Base-by-base conservation (phyloP, 1,140 invertebrate species). In the Heliconius congener region DNA sequence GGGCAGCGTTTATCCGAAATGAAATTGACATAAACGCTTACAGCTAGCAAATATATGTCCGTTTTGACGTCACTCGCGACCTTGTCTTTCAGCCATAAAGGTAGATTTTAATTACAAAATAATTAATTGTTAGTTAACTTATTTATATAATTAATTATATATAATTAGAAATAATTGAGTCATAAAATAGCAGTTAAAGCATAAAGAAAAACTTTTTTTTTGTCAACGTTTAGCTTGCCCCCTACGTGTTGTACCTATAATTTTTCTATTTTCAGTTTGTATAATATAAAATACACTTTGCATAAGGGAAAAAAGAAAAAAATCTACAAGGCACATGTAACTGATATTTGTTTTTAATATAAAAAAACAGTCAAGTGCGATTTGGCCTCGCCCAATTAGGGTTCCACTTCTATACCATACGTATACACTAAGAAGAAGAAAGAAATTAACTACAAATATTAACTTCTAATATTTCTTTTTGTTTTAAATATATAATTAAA, bases 21-120 rank as follows among this genome's bases (percentile, higher is more conserved):
- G 75, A 77, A 81, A 81, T 81, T 81, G 79, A 81, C 79, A 81
- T 81, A 79, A 82, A 73, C 76, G 80, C 66, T 82, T 80, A 84
- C 79, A 81, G 81, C 86, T 81, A 79, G 81, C 82, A 55, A 81
- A 82, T 80, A 82, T 85, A 85, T 84, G 83, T 82, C 81, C 84
- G 82, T 82, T 81, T 80, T 89, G 87, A 90, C 90, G 89, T 90
- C 87, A 87, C 74, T 81, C 30, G 34, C 71, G 85, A 84, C 90
- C 90, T 91, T 90, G 87, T 90, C 86, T 76, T 85, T 87, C 80
- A 83, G 86, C 81, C 82, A 85, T 74, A 75, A 75, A 83, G 80
- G 77, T 77, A 82, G 78, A 84, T 87, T 66, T 16, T 66, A 11
- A 66, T 66, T 66, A 27, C 27, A 66, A 66, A 66, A 66, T 66